These are phyloP conservation scores for Abrostola triplasia DNA, from an alignment of 2,888 invertebrate genomes.

Conservation along the genomic window DNA sequence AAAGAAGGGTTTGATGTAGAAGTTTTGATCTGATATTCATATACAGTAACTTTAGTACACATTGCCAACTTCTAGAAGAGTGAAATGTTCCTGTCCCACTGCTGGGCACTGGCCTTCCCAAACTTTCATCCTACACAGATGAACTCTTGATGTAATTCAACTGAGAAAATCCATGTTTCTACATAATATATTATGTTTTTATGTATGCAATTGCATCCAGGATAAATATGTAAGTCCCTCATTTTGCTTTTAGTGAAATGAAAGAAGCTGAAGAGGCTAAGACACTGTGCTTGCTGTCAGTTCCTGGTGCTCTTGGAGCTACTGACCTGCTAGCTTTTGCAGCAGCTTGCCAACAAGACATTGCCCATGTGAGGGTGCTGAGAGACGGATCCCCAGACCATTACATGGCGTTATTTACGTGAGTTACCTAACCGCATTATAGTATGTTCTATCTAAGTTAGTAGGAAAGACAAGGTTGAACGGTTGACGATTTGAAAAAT, in stretches of 20 bases:
- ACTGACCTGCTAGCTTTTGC: slow-evolving; percentile 98
- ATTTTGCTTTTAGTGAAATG: slow-evolving; percentile 88
- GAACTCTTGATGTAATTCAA: neutral
- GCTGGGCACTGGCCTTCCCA: slow-evolving; percentile 1
- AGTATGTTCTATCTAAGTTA: neutral
- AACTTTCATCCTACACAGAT: neutral
- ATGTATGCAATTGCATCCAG: neutral
- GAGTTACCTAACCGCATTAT: slow-evolving; percentile 62
- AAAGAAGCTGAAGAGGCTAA: slow-evolving; percentile 93
- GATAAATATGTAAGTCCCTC: neutral
- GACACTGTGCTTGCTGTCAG: slow-evolving; percentile 95
- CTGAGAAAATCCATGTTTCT: neutral
- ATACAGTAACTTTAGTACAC: too few species aligned
- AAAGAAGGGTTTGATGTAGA: too few species aligned
- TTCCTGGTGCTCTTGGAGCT: slow-evolving; percentile 96
- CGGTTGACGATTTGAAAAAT: neutral
- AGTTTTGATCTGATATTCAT: too few species aligned
- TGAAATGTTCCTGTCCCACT: neutral
- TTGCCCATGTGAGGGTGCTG: slow-evolving; percentile 97
- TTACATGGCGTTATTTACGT: slow-evolving; percentile 98
- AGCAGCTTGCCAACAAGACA: slow-evolving; percentile 96
- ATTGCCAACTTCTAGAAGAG: too few species aligned
- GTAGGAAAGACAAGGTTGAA: neutral
- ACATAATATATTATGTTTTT: too few species aligned
- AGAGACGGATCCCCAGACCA: slow-evolving; percentile 97